Conservation (phyloP, 1,140 invertebrate genomes). For the Phenacoccus solenopsis region DNA sequence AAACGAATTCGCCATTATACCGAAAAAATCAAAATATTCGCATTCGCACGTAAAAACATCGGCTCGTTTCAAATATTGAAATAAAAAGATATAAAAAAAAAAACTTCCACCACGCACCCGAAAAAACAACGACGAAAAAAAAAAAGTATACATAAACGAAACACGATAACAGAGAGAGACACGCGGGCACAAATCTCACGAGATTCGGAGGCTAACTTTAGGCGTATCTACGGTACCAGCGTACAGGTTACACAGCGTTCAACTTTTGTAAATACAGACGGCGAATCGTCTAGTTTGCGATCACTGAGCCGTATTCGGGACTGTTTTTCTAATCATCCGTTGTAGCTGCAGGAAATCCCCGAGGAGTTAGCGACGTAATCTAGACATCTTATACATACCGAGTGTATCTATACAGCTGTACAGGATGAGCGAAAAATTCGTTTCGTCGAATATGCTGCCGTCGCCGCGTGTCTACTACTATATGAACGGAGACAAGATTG, state of each 20-base stretch:
- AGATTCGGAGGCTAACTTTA: background rate
- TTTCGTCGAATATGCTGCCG: background rate
- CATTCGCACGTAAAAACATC: too few relatives aligned
- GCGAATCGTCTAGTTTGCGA: background rate
- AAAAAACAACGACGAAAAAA: background rate
- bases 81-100: too few relatives aligned
- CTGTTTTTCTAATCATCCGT: conserved; percentile 1
- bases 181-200: background rate
- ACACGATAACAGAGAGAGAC: background rate
- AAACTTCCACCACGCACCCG: too few relatives aligned
- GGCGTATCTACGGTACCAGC: too few relatives aligned
- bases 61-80: too few relatives aligned
- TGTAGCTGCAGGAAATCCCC: background rate
- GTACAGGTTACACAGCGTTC: background rate
- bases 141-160: background rate
- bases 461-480: too few relatives aligned
- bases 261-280: background rate
- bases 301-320: background rate
- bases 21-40: too few relatives aligned
- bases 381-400: background rate
- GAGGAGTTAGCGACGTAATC: background rate
- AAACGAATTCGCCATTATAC: too few relatives aligned
- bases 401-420: too few relatives aligned
- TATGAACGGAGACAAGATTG: too few relatives aligned
- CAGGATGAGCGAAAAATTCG: background rate